These are phyloP conservation scores for Aix galericulata DNA, from an alignment of 2,113 vertebrate genomes.

Conservation along the genomic window DNA sequence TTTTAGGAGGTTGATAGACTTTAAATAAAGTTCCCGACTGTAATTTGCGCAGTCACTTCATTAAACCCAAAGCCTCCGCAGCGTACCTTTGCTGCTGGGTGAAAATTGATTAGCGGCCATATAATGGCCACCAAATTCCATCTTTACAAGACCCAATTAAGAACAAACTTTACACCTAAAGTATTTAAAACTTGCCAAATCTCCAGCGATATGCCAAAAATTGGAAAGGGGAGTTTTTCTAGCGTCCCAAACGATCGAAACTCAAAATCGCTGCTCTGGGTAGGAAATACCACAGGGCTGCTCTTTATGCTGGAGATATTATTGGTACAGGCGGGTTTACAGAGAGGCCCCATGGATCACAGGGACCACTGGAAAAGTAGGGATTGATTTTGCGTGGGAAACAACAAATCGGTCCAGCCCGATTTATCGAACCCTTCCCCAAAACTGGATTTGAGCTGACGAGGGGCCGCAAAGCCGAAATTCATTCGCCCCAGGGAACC, in stretches of 20 bases:
- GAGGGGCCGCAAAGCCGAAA: background rate
- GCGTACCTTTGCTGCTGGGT: constrained; percentile 46
- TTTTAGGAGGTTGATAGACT: constrained; percentile 42
- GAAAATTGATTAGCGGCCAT: constrained; percentile 62
- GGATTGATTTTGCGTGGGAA: background rate
- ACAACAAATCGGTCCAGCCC: background rate
- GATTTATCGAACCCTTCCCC: background rate
- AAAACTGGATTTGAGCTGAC: background rate
- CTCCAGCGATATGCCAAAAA: background rate
- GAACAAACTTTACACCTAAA: constrained; percentile 46
- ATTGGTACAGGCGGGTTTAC: background rate
- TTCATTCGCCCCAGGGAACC: background rate
- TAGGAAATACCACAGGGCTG: background rate
- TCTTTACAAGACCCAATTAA: constrained; percentile 66
- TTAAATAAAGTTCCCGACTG: constrained; percentile 51
- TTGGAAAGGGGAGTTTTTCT: background rate
- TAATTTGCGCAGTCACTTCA: constrained; percentile 63
- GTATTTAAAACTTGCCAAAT: constrained; percentile 41
- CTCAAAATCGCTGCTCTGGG: background rate
- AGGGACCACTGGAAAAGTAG: fast-evolving
- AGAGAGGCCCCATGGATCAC: background rate
- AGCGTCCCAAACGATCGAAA: background rate
- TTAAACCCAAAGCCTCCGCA: constrained; percentile 53
- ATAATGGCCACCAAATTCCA: constrained; percentile 55
- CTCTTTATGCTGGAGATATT: background rate